Percentiles rank a stretch among this genome's conserved stretches.
Evolutionary conservation across 2,888 invertebrate species (phyloP).

Genomic region (Thelaira solivaga): DNA sequence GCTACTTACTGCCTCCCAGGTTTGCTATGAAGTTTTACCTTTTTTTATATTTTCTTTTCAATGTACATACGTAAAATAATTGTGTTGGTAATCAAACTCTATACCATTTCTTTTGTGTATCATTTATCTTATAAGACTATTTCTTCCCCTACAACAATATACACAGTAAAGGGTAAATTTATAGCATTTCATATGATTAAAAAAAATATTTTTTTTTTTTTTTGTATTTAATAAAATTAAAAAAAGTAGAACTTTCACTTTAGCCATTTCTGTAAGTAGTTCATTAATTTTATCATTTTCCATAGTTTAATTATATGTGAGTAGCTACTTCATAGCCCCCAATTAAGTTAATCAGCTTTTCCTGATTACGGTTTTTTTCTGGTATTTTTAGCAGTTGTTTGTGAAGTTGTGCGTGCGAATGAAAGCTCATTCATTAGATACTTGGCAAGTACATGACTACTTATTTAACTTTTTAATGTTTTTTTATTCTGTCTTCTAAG

Average conservation of each 20-base stretch:
- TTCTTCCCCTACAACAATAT: not conserved
- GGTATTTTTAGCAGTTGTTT: not conserved
- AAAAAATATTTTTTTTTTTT: too few relatives aligned
- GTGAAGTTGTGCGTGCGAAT: not conserved
- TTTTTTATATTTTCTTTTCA: too few relatives aligned
- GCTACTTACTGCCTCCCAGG: too few relatives aligned
- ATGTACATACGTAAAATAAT: too few relatives aligned
- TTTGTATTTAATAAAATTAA: too few relatives aligned
- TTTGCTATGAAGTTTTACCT: too few relatives aligned
- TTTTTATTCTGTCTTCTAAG: constrained; percentile 30
- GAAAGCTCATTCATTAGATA: constrained; percentile 1
- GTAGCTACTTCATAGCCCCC: not conserved
- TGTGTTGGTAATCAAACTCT: constrained; percentile 18
- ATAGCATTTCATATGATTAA: too few relatives aligned
- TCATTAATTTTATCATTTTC: not conserved
- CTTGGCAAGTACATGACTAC: not conserved
- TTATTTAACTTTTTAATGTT: constrained; percentile 20
- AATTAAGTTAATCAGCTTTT: not conserved
- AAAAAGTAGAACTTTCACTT: too few relatives aligned
- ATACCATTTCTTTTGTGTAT: not conserved
- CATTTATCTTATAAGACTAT: not conserved
- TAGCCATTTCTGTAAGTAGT: not conserved
- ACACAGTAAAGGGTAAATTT: not conserved
- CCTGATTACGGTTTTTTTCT: not conserved
- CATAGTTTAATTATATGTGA: too few relatives aligned